phyloP scores from a whole-genome alignment of 2,888 invertebrate species.

The Orchesella flavescens region DNA sequence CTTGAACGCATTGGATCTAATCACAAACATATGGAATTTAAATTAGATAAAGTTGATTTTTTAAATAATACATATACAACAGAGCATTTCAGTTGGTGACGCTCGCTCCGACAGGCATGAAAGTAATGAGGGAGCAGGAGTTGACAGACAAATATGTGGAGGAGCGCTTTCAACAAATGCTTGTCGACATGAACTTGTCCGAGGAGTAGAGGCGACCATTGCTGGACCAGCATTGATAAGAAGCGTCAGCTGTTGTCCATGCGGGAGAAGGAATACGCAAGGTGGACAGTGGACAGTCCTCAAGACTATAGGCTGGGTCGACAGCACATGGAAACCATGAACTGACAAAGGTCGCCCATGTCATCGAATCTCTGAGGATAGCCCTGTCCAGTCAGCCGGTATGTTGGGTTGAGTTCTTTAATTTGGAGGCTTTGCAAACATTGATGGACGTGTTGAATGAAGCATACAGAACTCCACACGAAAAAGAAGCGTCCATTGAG shows the following conservation, averaged over 20 bases:
- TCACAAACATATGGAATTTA: too few species aligned
- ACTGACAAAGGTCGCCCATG: constrained; percentile 87
- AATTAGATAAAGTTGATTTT: too few species aligned
- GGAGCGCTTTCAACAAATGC: constrained; percentile 69
- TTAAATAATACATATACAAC: too few species aligned
- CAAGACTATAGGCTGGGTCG: constrained; percentile 88
- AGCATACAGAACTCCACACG: constrained; percentile 77
- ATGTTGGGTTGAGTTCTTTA: constrained; percentile 96
- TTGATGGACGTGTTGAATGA: constrained; percentile 87
- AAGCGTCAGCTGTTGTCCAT: constrained; percentile 89
- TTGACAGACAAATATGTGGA: constrained; percentile 76
- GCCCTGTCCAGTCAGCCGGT: constrained; percentile 95
- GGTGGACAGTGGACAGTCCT: constrained; percentile 92
- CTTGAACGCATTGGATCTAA: too few species aligned
- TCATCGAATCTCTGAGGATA: constrained; percentile 91
- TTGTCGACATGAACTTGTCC: constrained; percentile 93
- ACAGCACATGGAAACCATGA: constrained; percentile 80
- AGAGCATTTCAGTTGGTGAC: too few species aligned
- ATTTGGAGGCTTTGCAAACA: constrained; percentile 87
- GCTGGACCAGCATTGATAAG: constrained; percentile 82
- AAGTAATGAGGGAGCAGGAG: constrained; percentile 77
- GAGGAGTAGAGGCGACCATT: constrained; percentile 94
- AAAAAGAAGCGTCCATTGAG: constrained; percentile 52
- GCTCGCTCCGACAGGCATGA: constrained; percentile 79
- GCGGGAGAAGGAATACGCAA: constrained; percentile 73